Evolutionary conservation across 2,888 invertebrate genomes (phyloP), one percentile per base, ranked within the genome.

Genomic region (Drosophila tanythrix): DNA sequence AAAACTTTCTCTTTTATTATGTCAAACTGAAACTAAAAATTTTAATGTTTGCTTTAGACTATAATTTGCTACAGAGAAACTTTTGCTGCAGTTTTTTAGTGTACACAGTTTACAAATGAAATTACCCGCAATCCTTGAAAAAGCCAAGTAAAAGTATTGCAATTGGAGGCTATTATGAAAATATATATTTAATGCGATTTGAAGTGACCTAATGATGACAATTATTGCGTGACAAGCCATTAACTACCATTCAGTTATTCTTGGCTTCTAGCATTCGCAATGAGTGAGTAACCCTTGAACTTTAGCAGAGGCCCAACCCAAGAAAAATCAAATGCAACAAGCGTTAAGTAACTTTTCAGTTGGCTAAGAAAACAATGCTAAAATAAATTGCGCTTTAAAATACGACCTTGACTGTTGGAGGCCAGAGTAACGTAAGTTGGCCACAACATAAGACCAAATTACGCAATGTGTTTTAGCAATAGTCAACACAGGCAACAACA

Each of bases 401-500:
- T 59, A 43, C 6, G 46, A 25, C 46, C 57, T 64, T 43, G 58
- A 25, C 55, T 33, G 36, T 21, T 33, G 10, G 25, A 46, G 57
- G 27, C 25, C 25, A 40, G 40, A 35, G 40, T 18, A 51, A 33
- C 62, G 57, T 52, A 69, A 65, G 70, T 55, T 79, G 67, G 57
- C 36, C 59, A 51, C 43, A 71, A 61, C 65, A 70, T 71, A 71
- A 74, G 84, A 79, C 70, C 82, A 77, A 77, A 89, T 89, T 89
- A 80, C 69, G 59, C 57, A 77, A 70, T 84, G 70, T 80, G 77
- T 72, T 67, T 79, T 80, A 84, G 88, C 89, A 89, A 82, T 82
- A 73, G 40, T 70, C 71, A 76, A 77, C 75, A 75, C 79, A 57
- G 70, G 46, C 46, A 46, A 46, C 66, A 83, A 86, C 81, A 76